These are phyloP conservation scores for Harpegnathos saltator DNA, from an alignment of 1,140 invertebrate species.

Conservation along the genomic window DNA sequence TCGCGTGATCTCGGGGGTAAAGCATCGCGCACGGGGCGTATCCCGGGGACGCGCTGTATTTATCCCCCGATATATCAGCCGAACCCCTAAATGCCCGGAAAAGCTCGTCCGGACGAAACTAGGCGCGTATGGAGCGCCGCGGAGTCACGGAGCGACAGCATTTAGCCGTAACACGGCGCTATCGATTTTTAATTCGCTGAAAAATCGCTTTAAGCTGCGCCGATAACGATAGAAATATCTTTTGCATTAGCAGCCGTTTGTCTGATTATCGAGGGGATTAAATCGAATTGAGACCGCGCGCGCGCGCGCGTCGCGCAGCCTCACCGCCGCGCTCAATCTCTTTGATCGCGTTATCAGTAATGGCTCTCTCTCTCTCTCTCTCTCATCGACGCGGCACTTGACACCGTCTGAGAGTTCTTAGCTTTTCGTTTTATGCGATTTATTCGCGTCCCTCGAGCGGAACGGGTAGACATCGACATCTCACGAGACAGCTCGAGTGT, in stretches of 20 bases:
- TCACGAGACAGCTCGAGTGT: not conserved
- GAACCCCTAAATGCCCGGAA: slow-evolving; percentile 70
- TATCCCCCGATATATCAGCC: slow-evolving; percentile 76
- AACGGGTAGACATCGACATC: no score
- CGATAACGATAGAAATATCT: slow-evolving; percentile 63
- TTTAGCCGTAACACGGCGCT: slow-evolving; percentile 59
- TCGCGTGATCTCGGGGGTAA: slow-evolving; percentile 72
- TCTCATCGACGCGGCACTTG: slow-evolving; percentile 51
- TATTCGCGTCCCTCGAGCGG: slow-evolving; percentile 11
- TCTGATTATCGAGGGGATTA: slow-evolving; percentile 57
- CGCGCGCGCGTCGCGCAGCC: slow-evolving; percentile 9
- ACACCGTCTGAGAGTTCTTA: slow-evolving; percentile 15
- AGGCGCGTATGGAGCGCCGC: slow-evolving; percentile 55
- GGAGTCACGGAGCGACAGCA: slow-evolving; percentile 51
- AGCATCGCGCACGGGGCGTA: slow-evolving; percentile 64
- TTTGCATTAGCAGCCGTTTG: slow-evolving; percentile 61
- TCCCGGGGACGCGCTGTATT: slow-evolving; percentile 69
- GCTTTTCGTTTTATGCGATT: slow-evolving; percentile 24
- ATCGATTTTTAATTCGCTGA: slow-evolving; percentile 61
- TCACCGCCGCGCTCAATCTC: slow-evolving; percentile 33
- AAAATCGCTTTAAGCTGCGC: slow-evolving; percentile 59
- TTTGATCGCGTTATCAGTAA: slow-evolving; percentile 60
- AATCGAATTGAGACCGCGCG: slow-evolving; percentile 53
- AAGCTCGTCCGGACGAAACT: slow-evolving; percentile 69
- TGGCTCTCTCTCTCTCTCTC: no score